Base-by-base conservation (phyloP, 2,888 invertebrate species). In the Ctena decussata region DNA sequence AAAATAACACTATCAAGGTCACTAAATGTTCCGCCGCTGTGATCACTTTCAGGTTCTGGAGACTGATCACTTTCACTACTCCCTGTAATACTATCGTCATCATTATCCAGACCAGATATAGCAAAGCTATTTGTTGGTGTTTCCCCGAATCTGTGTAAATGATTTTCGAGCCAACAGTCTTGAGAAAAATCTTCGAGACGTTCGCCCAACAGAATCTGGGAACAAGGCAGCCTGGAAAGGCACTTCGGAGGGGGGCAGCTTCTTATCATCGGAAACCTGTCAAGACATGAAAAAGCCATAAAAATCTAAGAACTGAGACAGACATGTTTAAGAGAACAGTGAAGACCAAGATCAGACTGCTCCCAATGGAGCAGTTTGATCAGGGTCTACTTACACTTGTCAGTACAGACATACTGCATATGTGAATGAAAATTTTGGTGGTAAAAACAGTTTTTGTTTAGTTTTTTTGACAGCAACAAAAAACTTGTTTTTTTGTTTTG, bases 151-250 rank as follows among this genome's bases (percentile, higher is more conserved):
- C 84, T 85, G 53, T 92, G 91, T 0, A 93, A 79, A 72, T 90
- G 91, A 49, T 91, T 86, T 70, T 93, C 92, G 0, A 93, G 82
- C 93, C 93, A 93, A 75, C 93, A 93, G 37, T 91, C 90, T 8
- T 90, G 30, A 5, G 92, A 93, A 77, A 91, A 93, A 71, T 93
- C 89, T 57, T 93, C 93, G 5, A 91, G 76, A n/a, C 89, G 49
- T 8, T 89, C 89, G 21, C 92, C 93, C 69, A 78, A 84, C 15
- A 93, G 78, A 46, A 93, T 89, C 27, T 91, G 79, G 5, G 91
- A 91, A 41, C 87, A 91, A 30, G 91, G 84, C 3, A 91, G 76
- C 8, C 86, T 79, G 41, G 87, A 84, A 12, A 93, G 72, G 80
- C 92, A 91, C 57, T 92, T 93, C n/a, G 93, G 92, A 30, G 27